phyloP scores from a whole-genome alignment of 30 jellyfish, hydroid and myxozoan species.

The Clytia hemisphaerica region DNA sequence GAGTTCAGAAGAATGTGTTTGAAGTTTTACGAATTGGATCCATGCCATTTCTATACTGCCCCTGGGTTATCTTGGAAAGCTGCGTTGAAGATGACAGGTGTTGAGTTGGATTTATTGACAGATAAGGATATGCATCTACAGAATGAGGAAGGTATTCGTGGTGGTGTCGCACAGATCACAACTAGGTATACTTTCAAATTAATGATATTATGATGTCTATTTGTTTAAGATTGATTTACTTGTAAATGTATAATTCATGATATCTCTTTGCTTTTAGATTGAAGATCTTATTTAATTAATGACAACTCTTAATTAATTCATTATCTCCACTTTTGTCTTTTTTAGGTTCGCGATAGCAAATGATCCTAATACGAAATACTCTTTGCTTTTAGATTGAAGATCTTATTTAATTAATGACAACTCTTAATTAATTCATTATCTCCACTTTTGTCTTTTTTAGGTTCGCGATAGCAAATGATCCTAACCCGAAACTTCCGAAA shows the following conservation, averaged over 20 bases:
- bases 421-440: no score
- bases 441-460: no score
- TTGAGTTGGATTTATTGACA: not conserved
- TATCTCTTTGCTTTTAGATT: not conserved
- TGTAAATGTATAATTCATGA: not conserved
- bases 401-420: no score
- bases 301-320: no score
- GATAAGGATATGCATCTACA: not conserved
- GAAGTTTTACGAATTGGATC: conserved; percentile 34
- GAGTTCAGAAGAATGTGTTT: conserved; percentile 17
- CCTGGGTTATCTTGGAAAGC: conserved; percentile 54
- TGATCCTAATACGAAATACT: not conserved
- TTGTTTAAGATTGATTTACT: not conserved
- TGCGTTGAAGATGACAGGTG: conserved; percentile 1
- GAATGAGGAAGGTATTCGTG: conserved; percentile 16
- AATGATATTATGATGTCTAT: not conserved
- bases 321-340: no score
- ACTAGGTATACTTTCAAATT: not conserved
- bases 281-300: no score
- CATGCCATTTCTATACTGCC: conserved; percentile 27
- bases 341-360: not conserved
- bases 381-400: not conserved
- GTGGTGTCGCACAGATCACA: conserved; percentile 21
- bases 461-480: not conserved
- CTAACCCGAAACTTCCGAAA: not conserved